phyloP scores from a whole-genome alignment of 2,888 invertebrate genomes.

The Mycogona germanica region DNA sequence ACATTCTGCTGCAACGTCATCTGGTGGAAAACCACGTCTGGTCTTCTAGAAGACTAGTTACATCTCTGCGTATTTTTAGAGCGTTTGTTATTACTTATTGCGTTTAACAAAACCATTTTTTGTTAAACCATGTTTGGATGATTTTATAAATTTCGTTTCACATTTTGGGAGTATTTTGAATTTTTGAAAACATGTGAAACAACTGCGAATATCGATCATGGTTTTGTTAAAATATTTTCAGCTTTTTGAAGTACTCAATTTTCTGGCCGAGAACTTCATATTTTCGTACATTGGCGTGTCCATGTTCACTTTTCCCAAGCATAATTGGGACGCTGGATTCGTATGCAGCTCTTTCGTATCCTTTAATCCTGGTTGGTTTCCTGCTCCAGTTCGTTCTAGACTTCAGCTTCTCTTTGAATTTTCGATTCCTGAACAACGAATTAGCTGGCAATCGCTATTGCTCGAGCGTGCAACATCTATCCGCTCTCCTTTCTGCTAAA shows the following conservation, averaged over 20 bases:
- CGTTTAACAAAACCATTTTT: too few species aligned
- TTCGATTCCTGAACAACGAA: too few species aligned
- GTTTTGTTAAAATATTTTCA: constrained; percentile 25
- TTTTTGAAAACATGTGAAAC: too few species aligned
- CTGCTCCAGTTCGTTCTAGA: too few species aligned
- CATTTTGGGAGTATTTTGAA: neutral
- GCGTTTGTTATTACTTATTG: neutral
- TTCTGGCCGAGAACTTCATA: constrained; percentile 95
- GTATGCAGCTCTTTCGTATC: constrained; percentile 89
- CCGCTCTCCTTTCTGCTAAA: constrained; percentile 87
- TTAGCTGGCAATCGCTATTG: constrained; percentile 78
- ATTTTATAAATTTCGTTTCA: neutral
- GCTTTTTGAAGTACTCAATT: constrained; percentile 85
- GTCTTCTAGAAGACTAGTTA: too few species aligned
- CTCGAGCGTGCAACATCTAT: constrained; percentile 90
- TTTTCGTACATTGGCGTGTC: constrained; percentile 98
- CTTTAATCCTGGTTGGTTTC: constrained; percentile 43
- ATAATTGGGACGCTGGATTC: constrained; percentile 84
- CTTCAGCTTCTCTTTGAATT: neutral
- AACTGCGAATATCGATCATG: neutral
- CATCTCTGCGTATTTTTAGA: too few species aligned
- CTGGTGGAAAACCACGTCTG: too few species aligned
- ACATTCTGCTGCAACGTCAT: too few species aligned
- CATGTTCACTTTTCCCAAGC: constrained; percentile 94
- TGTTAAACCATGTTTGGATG: neutral